Evolutionary conservation across 2,113 vertebrate species (phyloP).

Genomic region (Chlorocebus sabaeus): DNA sequence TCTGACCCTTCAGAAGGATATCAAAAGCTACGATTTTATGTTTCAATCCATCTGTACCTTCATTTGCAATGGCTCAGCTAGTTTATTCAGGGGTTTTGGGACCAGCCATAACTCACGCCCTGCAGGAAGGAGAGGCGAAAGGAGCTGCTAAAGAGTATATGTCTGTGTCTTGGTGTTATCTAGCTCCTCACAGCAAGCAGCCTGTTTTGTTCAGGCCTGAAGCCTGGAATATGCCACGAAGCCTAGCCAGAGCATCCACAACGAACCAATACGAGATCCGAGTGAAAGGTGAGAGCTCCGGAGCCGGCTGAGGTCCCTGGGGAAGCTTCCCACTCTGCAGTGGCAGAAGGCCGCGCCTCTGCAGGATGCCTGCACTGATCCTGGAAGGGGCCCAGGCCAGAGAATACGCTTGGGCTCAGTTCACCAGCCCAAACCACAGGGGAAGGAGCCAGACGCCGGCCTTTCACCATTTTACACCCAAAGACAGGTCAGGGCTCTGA

Average conservation of each 20-base stretch:
- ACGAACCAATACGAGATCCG: fast-evolving
- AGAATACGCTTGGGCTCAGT: background rate
- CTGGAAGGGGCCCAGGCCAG: background rate
- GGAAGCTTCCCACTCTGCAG: background rate
- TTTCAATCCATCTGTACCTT: slow-evolving; percentile 32
- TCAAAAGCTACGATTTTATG: background rate
- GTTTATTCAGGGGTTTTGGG: background rate
- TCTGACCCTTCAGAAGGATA: background rate
- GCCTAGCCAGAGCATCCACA: background rate
- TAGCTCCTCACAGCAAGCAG: background rate
- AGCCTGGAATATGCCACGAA: background rate
- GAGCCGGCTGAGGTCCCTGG: fast-evolving
- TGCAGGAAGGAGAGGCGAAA: background rate
- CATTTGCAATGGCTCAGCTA: slow-evolving; percentile 47
- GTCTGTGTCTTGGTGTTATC: background rate
- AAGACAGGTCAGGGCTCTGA: background rate
- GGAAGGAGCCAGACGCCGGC: background rate
- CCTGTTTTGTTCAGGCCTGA: background rate
- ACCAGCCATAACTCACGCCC: background rate
- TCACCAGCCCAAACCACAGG: background rate
- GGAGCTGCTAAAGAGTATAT: background rate
- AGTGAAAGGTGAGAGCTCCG: background rate
- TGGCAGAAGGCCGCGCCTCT: background rate
- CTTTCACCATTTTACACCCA: background rate
- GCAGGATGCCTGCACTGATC: background rate